Conservation (phyloP, 2,113 vertebrate genomes). For the Catharus minimus region DNA sequence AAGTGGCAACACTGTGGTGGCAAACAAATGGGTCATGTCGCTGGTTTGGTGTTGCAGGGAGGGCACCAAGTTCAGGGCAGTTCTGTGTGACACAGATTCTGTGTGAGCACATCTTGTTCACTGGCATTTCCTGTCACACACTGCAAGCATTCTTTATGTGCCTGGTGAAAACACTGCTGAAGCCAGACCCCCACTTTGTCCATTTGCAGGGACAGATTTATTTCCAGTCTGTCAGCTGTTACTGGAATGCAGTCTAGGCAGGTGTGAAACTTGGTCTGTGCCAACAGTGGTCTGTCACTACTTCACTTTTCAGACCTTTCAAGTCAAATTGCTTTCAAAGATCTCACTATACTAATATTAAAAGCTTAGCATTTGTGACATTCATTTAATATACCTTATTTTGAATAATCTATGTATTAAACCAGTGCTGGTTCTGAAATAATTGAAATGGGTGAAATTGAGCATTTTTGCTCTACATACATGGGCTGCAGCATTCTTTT, state of each 20-base stretch:
- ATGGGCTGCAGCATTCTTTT: not conserved
- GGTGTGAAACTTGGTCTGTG: not conserved
- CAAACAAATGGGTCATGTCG: not conserved
- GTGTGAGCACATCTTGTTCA: not conserved
- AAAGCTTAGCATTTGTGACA: no score
- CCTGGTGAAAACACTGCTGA: not conserved
- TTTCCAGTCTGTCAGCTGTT: not conserved
- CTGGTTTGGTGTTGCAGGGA: not conserved
- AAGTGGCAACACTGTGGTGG: not conserved
- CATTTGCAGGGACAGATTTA: not conserved
- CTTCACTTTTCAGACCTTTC: not conserved
- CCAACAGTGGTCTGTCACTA: not conserved
- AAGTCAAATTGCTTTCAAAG: not conserved
- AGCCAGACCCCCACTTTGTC: not conserved
- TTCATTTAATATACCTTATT: not conserved
- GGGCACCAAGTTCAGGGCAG: rapidly evolving
- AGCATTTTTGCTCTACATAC: not conserved
- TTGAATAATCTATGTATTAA: not conserved
- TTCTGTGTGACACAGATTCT: not conserved
- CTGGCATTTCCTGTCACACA: not conserved
- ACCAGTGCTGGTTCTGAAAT: not conserved
- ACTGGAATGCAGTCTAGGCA: not conserved
- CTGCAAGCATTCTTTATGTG: not conserved
- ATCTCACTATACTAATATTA: not conserved
- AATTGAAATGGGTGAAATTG: not conserved